Conservation (phyloP, 1,140 invertebrate species). For the Eupristina koningsbergeri region DNA sequence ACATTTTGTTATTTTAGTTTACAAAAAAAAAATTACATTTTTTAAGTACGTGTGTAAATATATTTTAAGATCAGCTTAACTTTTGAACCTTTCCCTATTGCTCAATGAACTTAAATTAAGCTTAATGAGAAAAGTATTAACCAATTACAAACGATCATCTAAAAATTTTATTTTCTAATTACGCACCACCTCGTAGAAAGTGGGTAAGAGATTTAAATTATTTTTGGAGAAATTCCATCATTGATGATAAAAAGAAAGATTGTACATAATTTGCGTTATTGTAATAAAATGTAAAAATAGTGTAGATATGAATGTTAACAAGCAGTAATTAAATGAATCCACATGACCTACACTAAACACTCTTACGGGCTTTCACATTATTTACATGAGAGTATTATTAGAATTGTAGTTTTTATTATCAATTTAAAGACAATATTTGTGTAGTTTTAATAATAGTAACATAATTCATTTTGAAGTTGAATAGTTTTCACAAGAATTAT, state of each 20-base stretch:
- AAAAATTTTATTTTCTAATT: constrained; percentile 25
- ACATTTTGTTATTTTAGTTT: not conserved
- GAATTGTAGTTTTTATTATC: no score
- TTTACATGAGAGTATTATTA: no score
- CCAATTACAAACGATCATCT: not conserved
- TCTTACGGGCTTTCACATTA: not conserved
- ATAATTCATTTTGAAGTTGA: no score
- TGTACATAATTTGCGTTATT: not conserved
- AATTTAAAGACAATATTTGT: no score
- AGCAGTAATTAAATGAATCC: not conserved
- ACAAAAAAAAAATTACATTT: not conserved
- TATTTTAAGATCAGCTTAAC: not conserved
- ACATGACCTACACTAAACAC: not conserved
- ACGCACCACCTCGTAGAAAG: not conserved
- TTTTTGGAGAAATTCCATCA: not conserved
- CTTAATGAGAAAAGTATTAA: not conserved
- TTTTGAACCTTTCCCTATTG: not conserved
- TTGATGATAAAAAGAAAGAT: not conserved
- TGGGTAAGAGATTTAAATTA: not conserved
- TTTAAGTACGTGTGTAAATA: not conserved
- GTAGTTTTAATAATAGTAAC: no score
- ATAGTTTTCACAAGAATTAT: no score
- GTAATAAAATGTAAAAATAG: not conserved
- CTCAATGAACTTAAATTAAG: constrained; percentile 5
- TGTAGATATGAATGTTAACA: not conserved